These are phyloP conservation scores for Hoplostethus atlanticus DNA, from an alignment of 2,797 vertebrate genomes.

Conservation along the genomic window DNA sequence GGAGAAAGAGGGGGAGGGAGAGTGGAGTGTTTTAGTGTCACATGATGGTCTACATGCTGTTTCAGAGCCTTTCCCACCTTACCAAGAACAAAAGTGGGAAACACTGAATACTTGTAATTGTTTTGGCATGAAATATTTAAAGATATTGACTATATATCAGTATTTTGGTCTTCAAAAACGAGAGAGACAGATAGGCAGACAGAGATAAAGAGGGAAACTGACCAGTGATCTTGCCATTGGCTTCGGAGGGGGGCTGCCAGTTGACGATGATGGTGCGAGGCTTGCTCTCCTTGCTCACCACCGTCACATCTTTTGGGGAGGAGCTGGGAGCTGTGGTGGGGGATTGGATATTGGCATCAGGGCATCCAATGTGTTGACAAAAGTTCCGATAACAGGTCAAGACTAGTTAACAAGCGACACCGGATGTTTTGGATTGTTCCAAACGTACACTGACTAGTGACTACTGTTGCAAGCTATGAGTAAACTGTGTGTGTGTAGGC, in stretches of 20 bases:
- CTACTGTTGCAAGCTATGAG: no score
- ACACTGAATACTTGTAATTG: no score
- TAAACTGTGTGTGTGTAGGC: no score
- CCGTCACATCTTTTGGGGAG: conserved; percentile 98
- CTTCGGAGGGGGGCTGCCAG: conserved; percentile 99
- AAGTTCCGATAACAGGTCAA: not conserved
- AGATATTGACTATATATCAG: no score
- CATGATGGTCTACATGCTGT: no score
- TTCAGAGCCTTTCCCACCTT: no score
- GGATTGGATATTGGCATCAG: conserved; percentile 4
- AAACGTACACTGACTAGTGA: no score
- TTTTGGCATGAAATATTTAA: no score
- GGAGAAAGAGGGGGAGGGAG: not conserved
- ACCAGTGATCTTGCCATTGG: conserved; percentile 99
- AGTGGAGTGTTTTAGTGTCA: no score
- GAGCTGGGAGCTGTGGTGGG: conserved; percentile 90
- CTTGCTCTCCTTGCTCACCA: conserved; percentile 98
- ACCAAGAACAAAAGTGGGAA: no score
- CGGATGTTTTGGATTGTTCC: not conserved
- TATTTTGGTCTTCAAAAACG: not conserved
- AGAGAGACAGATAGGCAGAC: not conserved
- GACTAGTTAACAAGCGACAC: not conserved
- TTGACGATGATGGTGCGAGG: conserved; percentile 98
- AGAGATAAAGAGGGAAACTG: conserved; percentile 30
- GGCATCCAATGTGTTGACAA: not conserved